Conservation (phyloP, 1,140 invertebrate genomes). For the Plectrocnemia conspersa region DNA sequence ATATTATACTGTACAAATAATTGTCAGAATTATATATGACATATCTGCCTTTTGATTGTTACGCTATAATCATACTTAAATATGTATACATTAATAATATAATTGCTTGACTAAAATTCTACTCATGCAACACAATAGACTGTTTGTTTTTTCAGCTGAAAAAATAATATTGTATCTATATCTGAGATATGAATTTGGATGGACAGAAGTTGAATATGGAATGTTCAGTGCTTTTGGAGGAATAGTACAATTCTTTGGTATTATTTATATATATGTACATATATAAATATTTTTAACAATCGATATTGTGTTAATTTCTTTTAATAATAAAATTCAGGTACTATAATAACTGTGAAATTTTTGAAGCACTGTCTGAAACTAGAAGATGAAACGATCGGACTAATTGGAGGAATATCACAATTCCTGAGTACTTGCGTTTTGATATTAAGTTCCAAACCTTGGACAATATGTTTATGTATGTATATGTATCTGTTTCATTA, state of each 20-base stretch:
- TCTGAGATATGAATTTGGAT: slow-evolving; percentile 47
- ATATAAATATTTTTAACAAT: background rate
- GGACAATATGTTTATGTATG: slow-evolving; percentile 43
- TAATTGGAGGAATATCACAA: slow-evolving; percentile 42
- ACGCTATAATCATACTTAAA: too few relatives aligned
- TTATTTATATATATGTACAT: slow-evolving; percentile 8
- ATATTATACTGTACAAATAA: too few relatives aligned
- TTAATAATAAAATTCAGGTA: too few relatives aligned
- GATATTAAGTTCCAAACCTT: slow-evolving; percentile 38
- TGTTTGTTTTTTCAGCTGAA: slow-evolving; percentile 42
- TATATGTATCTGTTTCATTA: slow-evolving; percentile 20
- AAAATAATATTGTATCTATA: slow-evolving; percentile 46
- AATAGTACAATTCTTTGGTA: slow-evolving; percentile 33
- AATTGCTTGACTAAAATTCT: too few relatives aligned
- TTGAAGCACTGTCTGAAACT: slow-evolving; percentile 41
- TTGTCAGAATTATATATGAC: too few relatives aligned
- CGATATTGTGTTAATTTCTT: slow-evolving; percentile 3
- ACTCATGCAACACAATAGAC: too few relatives aligned
- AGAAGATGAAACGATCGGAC: slow-evolving; percentile 44
- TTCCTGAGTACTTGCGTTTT: slow-evolving; percentile 40
- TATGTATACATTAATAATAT: too few relatives aligned
- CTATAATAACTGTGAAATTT: slow-evolving; percentile 43
- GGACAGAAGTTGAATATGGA: slow-evolving; percentile 48
- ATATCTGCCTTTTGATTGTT: too few relatives aligned
- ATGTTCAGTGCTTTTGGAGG: slow-evolving; percentile 42